Percentiles rank a stretch among this genome's conserved stretches.
These are phyloP conservation scores for Pangasianodon gigas DNA, from an alignment of 2,113 vertebrate genomes.

Conservation along the genomic window DNA sequence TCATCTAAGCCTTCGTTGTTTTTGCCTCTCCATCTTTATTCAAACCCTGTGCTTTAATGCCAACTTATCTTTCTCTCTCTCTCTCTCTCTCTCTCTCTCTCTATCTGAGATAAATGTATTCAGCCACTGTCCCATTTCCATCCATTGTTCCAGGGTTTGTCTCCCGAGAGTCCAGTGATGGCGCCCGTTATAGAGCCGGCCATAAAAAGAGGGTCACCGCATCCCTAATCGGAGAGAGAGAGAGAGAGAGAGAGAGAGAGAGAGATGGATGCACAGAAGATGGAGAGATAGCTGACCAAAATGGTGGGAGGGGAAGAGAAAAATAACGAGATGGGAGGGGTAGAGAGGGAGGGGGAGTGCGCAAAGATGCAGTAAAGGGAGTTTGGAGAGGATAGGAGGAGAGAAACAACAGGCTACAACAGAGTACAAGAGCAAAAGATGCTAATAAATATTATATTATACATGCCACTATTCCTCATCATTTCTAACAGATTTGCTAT, in stretches of 20 bases:
- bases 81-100: constrained; percentile 21
- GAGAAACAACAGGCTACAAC: constrained; percentile 15
- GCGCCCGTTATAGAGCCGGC: constrained; percentile 50
- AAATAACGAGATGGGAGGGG: constrained; percentile 23
- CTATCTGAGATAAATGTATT: constrained; percentile 63
- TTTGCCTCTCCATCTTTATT: constrained; percentile 42
- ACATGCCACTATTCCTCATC: neutral
- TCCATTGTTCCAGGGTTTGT: constrained; percentile 57
- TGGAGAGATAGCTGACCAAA: constrained; percentile 13
- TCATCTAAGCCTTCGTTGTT: constrained; percentile 36
- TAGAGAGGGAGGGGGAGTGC: neutral
- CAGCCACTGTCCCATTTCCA: constrained; percentile 72
- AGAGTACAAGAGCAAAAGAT: neutral
- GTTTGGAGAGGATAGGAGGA: neutral
- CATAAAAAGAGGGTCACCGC: constrained; percentile 59
- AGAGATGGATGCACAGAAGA: neutral
- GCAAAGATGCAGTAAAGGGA: neutral
- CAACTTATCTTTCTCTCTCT: constrained; percentile 30
- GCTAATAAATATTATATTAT: neutral
- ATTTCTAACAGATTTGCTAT: neutral
- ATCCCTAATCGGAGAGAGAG: constrained; percentile 50
- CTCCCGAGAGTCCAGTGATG: constrained; percentile 50
- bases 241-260: constrained; percentile 8
- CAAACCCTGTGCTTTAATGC: neutral
- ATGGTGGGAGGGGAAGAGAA: constrained; percentile 9